Evolutionary conservation across 2,113 vertebrate genomes (phyloP), one percentile per base, ranked within the genome.

Genomic region (Nothoprocta perdicaria): DNA sequence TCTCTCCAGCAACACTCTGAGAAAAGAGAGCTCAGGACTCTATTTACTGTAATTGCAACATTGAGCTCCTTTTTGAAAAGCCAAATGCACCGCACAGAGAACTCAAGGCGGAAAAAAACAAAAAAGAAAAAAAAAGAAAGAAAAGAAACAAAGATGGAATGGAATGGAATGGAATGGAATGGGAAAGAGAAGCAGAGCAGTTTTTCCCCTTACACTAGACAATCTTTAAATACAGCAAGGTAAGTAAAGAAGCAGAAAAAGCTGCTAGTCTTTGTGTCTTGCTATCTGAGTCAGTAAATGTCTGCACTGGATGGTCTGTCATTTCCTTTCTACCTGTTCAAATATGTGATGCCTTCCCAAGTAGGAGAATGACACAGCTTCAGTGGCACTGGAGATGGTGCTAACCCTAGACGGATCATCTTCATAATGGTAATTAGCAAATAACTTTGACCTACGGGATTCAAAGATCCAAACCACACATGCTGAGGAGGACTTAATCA

Each of bases 381-480:
- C 2, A 1, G 4, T 24, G 12, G 1, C 2, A 33, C 3, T n/a
- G 16, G 7, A 80, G 3, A 1, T 0, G 7, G 6, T 50, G 9
- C 29, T 61, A 14, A 58, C 5, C 3, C 5, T 26, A 53, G 52
- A 14, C 27, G 46, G 24, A 2, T 1, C 9, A 3, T 63, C 4
- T 22, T 69, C 7, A 4, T 38, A 17, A 18, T 12, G 6, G 33
- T 27, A 57, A 61, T 29, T 43, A 46, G 26, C 15, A 65, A 63
- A 82, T 7, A 40, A 12, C 46, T 73, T 52, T 27, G 10, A 50
- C 3, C 5, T 73, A 5, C 12, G 62, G 40, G 11, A 89, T 23
- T 3, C 33, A 76, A 73, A 76, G 13, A 15, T 33, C 15, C 38
- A 41, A 14, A 60, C 6, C 14, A 6, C 3, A 3, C 0, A 0